Base-by-base conservation (phyloP, 2,113 vertebrate genomes). In the Salvelinus namaycush region DNA sequence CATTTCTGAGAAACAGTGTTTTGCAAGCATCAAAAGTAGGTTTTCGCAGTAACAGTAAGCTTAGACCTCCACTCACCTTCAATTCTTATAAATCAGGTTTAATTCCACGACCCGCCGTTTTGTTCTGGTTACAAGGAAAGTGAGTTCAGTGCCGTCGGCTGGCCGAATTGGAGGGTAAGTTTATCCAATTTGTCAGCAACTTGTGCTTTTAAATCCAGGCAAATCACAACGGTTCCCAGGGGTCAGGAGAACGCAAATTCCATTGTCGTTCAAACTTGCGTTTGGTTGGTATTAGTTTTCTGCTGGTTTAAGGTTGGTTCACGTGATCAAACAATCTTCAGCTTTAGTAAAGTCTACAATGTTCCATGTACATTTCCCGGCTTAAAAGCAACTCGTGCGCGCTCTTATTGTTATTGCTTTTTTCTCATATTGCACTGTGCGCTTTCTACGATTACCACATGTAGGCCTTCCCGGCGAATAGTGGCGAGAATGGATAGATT, bases 31-130 rank as follows among this genome's bases (percentile, higher is more conserved):
- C 39, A 44, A 44, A 44, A 9, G 39, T 44, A 44, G 39, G 39
- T 44, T 44, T 44, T 44, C 39, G 1, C 34, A 39, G 7, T 39
- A 39, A 44, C 39, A 44, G 39, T 44, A 44, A 11, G 9, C 1
- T 54, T 54, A 4, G 51, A 2, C 24, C 27, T 6, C 54, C 73
- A 82, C 87, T 88, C 85, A 88, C 87, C 87, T 84, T 24, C 54
- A 3, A 16, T 67, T 14, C 75, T 4, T 29, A 27, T 16, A 67
- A 26, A 67, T 24, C 0, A 8, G 57, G 31, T 27, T 51, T 9
- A 71, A 44, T 49, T 69, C 13, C 29, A 18, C 54, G 71, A 24
- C 68, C 74, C 5, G 49, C 11, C 9, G 66, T 51, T 75, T 16
- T 24, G 0, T 72, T 68, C 39, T 70, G 18, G 60, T n/a, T 39